Evolutionary conservation across 2,113 vertebrate genomes (phyloP).

Genomic region (Tachysurus fulvidraco): DNA sequence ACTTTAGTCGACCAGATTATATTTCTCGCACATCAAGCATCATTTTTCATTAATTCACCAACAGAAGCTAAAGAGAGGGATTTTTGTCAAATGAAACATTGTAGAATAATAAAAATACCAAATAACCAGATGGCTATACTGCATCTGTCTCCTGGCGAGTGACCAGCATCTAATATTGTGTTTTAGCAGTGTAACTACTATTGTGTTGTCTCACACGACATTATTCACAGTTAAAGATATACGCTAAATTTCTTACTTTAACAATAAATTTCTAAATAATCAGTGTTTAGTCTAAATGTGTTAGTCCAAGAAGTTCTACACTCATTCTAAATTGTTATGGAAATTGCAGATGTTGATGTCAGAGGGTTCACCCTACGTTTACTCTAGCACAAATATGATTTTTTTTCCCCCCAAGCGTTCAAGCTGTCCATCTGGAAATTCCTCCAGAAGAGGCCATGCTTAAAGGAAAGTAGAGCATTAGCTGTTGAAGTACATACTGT

Average conservation of each 20-base stretch:
- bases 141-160: not conserved
- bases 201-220: too few relatives aligned
- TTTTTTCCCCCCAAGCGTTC: not conserved
- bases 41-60: not conserved
- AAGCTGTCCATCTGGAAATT: constrained; percentile 15
- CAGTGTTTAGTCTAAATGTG: not conserved
- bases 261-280: not conserved
- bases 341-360: not conserved
- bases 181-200: not conserved
- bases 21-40: not conserved
- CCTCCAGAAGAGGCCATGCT: constrained; percentile 13
- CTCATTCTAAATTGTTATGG: not conserved
- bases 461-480: not conserved
- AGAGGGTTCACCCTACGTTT: not conserved
- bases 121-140: not conserved
- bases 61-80: not conserved
- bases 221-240: not conserved
- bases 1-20: not conserved
- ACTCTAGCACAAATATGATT: not conserved
- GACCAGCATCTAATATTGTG: not conserved
- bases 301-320: not conserved
- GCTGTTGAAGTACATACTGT: not conserved
- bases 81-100: not conserved
- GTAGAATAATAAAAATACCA: not conserved
- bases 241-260: not conserved